A percentile compares a stretch with the other conserved stretches of the same genome.
phyloP scores from a whole-genome alignment of 2,888 invertebrate species.

The Myopa tessellatipennis region DNA sequence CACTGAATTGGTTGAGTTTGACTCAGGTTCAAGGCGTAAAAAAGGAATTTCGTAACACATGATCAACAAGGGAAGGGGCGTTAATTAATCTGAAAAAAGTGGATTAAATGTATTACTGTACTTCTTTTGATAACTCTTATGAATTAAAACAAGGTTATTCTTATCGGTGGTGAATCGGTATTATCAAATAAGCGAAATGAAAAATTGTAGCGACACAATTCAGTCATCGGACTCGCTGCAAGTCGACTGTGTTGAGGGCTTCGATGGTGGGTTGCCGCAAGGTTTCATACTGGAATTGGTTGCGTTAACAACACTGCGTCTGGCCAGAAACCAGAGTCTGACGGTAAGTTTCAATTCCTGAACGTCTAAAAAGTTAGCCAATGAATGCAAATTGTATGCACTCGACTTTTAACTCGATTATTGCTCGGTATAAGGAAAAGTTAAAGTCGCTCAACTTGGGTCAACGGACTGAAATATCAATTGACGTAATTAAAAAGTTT shows the following conservation, averaged over 20 bases:
- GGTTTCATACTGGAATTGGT: constrained; percentile 85
- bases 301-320: constrained; percentile 75
- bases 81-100: too few relatives aligned
- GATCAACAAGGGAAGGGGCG: too few relatives aligned
- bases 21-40: too few relatives aligned
- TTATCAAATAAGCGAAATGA: too few relatives aligned
- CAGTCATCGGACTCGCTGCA: constrained; percentile 86
- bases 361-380: constrained; percentile 67
- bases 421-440: neutral
- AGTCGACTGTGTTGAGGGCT: constrained; percentile 88
- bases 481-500: constrained; percentile 52
- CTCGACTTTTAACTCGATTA: too few relatives aligned
- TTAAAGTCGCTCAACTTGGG: neutral
- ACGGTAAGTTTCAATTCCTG: constrained; percentile 56
- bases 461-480: constrained; percentile 38
- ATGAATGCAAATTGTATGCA: neutral
- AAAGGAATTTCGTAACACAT: too few relatives aligned
- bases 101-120: too few relatives aligned
- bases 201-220: constrained; percentile 91
- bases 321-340: constrained; percentile 67
- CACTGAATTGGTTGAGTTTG: neutral
- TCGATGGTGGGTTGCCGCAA: constrained; percentile 89
- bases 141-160: too few relatives aligned
- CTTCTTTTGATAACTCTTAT: too few relatives aligned
- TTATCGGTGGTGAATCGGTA: too few relatives aligned